A percentile compares a stretch with the other conserved stretches of the same genome.
phyloP scores from a whole-genome alignment of 2,888 invertebrate species.

The Geotrupes spiniger region DNA sequence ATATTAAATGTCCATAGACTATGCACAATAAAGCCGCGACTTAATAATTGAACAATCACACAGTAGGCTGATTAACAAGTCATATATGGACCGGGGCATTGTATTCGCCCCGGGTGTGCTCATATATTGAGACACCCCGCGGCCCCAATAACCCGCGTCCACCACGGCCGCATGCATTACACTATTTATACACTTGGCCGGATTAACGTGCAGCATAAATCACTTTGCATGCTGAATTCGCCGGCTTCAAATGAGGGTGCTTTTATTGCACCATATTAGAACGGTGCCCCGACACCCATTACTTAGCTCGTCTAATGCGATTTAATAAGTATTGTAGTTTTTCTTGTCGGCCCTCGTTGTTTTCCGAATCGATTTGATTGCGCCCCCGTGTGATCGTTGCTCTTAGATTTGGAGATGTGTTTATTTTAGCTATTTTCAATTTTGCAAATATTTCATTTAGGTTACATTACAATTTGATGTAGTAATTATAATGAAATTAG shows the following conservation, averaged over 20 bases:
- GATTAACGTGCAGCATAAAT: conserved; percentile 34
- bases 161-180: conserved; percentile 32
- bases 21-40: conserved; percentile 11
- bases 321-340: background rate
- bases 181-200: conserved; percentile 30
- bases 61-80: conserved; percentile 31
- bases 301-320: conserved; percentile 2
- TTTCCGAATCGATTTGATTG: too few relatives aligned
- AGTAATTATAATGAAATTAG: too few relatives aligned
- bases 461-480: too few relatives aligned
- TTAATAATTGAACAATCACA: conserved; percentile 28
- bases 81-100: conserved; percentile 28
- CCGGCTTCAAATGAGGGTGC: conserved; percentile 27
- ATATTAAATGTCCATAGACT: too few relatives aligned
- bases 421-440: too few relatives aligned
- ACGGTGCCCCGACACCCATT: background rate
- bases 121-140: conserved; percentile 35
- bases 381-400: too few relatives aligned
- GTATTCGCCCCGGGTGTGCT: conserved; percentile 29
- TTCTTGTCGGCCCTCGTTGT: too few relatives aligned
- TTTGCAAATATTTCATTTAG: too few relatives aligned
- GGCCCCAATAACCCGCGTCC: conserved; percentile 32
- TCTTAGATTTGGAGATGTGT: too few relatives aligned
- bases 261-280: conserved; percentile 17
- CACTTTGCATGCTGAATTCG: conserved; percentile 36